Conservation (phyloP, 2,797 vertebrate genomes). For the Artibeus lituratus region DNA sequence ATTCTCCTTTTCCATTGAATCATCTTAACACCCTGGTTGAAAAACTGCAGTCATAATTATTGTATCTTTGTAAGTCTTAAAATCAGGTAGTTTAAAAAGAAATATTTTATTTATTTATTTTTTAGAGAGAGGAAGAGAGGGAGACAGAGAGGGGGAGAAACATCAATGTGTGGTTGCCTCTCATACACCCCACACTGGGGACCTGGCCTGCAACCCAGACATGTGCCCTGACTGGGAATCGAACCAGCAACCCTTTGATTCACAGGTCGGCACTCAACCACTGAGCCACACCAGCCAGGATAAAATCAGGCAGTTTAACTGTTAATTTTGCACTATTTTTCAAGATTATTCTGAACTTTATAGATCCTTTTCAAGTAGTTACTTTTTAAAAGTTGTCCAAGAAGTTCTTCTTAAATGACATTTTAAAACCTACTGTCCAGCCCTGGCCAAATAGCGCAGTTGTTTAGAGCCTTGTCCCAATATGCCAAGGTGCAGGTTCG, state of each 20-base stretch:
- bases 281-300: too few relatives aligned
- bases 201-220: too few relatives aligned
- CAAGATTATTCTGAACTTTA: slow-evolving; percentile 16
- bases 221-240: too few relatives aligned
- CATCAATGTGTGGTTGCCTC: too few relatives aligned
- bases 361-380: neutral
- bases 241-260: too few relatives aligned
- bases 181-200: too few relatives aligned
- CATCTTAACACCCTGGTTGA: neutral
- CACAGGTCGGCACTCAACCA: too few relatives aligned
- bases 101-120: too few relatives aligned
- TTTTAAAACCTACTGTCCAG: neutral
- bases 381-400: neutral
- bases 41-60: neutral
- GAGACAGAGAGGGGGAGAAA: too few relatives aligned
- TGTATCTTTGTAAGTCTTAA: neutral
- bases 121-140: too few relatives aligned
- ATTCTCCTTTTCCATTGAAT: neutral
- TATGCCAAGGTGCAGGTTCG: neutral
- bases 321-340: neutral
- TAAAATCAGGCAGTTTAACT: neutral
- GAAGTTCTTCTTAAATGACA: neutral
- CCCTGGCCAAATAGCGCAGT: neutral
- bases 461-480: neutral
- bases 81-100: too few relatives aligned